Conservation (phyloP, 2,113 vertebrate genomes). For the human (Homo sapiens) region DNA sequence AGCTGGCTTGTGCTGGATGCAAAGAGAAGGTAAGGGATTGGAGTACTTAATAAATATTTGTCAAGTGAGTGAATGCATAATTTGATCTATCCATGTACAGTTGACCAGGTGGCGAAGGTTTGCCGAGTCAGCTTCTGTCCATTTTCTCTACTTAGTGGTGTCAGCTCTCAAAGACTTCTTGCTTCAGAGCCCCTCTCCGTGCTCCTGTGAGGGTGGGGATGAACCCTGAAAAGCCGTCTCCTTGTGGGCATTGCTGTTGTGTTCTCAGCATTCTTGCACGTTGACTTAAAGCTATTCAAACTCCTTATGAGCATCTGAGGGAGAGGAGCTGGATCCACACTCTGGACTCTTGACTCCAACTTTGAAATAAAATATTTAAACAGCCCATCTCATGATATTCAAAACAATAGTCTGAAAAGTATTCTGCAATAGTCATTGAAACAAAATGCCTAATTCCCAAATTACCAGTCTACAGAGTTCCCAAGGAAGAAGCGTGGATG, state of each 20-base stretch:
- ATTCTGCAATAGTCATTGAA: background rate
- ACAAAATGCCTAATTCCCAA: background rate
- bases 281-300: background rate
- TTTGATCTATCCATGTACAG: background rate
- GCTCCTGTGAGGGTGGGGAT: background rate
- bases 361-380: slow-evolving; percentile 38
- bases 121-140: background rate
- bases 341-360: background rate
- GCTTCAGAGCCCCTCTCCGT: background rate
- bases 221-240: background rate
- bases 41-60: background rate
- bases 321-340: background rate
- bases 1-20: accelerated
- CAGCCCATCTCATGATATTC: background rate
- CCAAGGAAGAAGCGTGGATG: accelerated
- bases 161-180: background rate
- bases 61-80: background rate
- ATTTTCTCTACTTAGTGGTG: accelerated
- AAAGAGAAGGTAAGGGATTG: background rate
- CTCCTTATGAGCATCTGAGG: background rate
- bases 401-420: background rate
- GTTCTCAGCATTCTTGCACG: background rate
- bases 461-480: background rate
- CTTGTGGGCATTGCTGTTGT: background rate
- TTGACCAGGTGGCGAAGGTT: background rate